Evolutionary conservation across 2,888 invertebrate genomes (phyloP), one percentile per base, ranked within the genome.

Genomic region (Ashinkailepas kermadecensis): DNA sequence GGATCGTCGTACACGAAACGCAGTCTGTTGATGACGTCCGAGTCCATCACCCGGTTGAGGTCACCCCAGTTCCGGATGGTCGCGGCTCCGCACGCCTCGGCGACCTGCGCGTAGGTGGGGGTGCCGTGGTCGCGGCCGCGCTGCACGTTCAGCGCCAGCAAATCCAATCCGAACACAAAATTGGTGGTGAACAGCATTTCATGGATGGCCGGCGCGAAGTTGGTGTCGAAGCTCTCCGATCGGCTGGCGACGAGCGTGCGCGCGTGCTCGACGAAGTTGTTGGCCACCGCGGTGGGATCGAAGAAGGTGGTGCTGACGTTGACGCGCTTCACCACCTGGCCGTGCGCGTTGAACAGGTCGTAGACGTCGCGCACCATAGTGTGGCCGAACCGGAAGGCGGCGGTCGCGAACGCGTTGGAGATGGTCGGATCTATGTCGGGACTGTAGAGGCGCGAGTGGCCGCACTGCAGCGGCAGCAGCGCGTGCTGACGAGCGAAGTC

Each of bases 401-500:
- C 82, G 0, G 83, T 82, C 7, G 83, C 82, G 79, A 83, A 83
- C 82, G 83, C 84, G 80, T 83, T 83, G 54, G 64, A 62, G 15
- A 82, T 70, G 25, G 79, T 57, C 3, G 82, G 78, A 65, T 80
- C 81, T 64, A 82, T 23, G 64, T 23, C 25, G 15, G 65, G 13
- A 59, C 82, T 82, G 54, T 82, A 83, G 78, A 67, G 58, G n/a
- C 15, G 0, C 8, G 83, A 83, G 81, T 64, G 82, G 11, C 83
- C 79, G 58, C 9, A 9, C 4, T 9, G n/a, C 13, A 79, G n/a
- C 25, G 79, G 79, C 58, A 79, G 58, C 23, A 79, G 58, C 25
- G 8, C 57, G n/a, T 79, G 79, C 7, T 25, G 23, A 7, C 58
- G 58, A 15, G 79, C 79, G 25, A 25, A 79, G 81, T 87, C 87